Base-by-base conservation (phyloP, 2,888 invertebrate species). In the Azorinus chamasolen region DNA sequence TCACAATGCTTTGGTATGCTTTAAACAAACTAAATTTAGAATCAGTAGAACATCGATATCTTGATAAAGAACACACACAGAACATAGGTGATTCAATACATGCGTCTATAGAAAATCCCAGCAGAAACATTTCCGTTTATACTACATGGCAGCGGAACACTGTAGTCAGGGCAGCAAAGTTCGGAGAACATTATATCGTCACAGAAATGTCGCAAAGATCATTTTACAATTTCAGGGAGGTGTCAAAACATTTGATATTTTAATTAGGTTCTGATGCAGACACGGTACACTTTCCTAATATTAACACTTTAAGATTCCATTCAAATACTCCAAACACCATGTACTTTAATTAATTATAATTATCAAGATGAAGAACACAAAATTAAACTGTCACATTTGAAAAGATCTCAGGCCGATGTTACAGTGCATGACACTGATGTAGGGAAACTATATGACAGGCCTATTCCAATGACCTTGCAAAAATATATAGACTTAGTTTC, bases 81-180 rank as follows among this genome's bases (percentile, higher is more conserved):
- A 57, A 57, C 39, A 39, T 41, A 41, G 43, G 43, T 14, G 41
- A 57, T 41, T 12, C 57, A 20, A 41, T 41, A 16, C 57, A 57
- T 57, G 39, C 57, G 4, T 39, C 20, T 14, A 57, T 41, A 20
- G 57, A 57, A 41, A 41, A 39, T 27, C 8, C 24, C 2, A 39
- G 18, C n/a, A 64, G 25, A 43, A 16, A 64, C n/a, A 39, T 27
- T 6, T 18, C 16, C 14, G 32, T 64, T 10, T 63, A 63, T 18
- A 64, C 64, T 10, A 64, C 27, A 12, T 20, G 53, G 22, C 54
- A 64, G 37, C 54, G 64, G 63, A 43, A 53, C 22, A 39, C 63
- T 10, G 32, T 41, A 18, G 53, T 63, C 22, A 39, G 63, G n/a
- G 16, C 63, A 22, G 27, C 63, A 43, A 50, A 43, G n/a, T 14